Conservation (phyloP, 2,797 vertebrate species). For the Esox lucius region DNA sequence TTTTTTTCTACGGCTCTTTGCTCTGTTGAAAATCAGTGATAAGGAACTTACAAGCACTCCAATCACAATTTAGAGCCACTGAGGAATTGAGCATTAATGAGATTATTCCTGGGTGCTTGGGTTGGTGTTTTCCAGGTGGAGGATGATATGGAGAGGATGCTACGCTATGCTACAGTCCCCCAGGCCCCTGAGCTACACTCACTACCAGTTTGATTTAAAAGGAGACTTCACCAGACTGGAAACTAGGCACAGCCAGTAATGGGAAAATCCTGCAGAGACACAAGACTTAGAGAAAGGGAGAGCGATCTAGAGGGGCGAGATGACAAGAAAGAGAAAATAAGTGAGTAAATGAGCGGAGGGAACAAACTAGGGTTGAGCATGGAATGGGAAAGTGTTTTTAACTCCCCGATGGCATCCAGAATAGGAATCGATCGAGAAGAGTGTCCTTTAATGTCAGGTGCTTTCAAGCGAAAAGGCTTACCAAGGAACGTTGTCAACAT, state of each 20-base stretch:
- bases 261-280: conserved; percentile 55
- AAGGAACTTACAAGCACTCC: conserved; percentile 57
- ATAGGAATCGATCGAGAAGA: conserved; percentile 59
- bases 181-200: conserved; percentile 57
- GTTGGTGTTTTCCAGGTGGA: conserved; percentile 63
- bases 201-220: conserved; percentile 61
- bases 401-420: conserved; percentile 48
- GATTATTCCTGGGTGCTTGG: conserved; percentile 64
- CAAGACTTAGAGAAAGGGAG: conserved; percentile 45
- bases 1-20: conserved; percentile 44
- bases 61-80: conserved; percentile 65
- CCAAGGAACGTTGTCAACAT: conserved; percentile 54
- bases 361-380: conserved; percentile 39
- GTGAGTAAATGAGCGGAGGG: conserved; percentile 8
- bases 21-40: conserved; percentile 56
- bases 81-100: conserved; percentile 68
- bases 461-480: conserved; percentile 48
- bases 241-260: conserved; percentile 58
- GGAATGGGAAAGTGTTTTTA: conserved; percentile 58
- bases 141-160: conserved; percentile 52
- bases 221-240: conserved; percentile 54
- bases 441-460: conserved; percentile 51
- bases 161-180: conserved; percentile 32
- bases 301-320: conserved; percentile 17
- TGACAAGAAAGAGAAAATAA: conserved; percentile 52